Base-by-base conservation (phyloP, 2,113 vertebrate species). In the Hoplias malabaricus region DNA sequence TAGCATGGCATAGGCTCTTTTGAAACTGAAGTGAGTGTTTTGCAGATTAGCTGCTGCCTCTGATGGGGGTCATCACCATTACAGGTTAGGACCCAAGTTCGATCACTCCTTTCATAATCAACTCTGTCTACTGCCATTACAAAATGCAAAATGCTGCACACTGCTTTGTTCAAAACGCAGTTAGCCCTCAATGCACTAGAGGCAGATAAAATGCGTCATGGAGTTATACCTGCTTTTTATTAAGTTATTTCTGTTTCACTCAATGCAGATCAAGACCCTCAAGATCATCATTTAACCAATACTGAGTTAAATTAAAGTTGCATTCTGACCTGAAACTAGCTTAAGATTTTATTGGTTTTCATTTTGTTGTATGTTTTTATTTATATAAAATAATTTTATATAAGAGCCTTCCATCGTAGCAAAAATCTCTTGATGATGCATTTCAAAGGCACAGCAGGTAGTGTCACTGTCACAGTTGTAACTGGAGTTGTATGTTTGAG, bases 11-110 rank as follows among this genome's bases (percentile, higher is more conserved):
- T 42, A 13, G 62, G 33, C 19, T 23, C 53, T 74, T n/a, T 40
- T 53, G 27, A 27, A 72, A 43, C 42, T 40, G 16, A 12, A 57
- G 56, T 29, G 61, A 75, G 38, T 19, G 5, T 68, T 71, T 50
- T 73, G 43, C 73, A 63, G 71, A 70, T 84, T n/a, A 59, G 43
- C 65, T 74, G 43, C 46, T 33, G 69, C 70, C 54, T 33, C 42
- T 56, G 69, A 63, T 53, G 69, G 63, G 36, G 23, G 29, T 25
- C 11, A 57, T 74, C 48, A 62, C 46, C 65, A 72, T 69, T 75
- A 36, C 33, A 66, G 73, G n/a, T n/a, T n/a, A n/a, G n/a, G n/a
- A n/a, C 31, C 14, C 2, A 62, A 36, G 71, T 70, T 78, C 65
- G 72, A 46, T 78, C 50, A 59, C 63, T 61, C 38, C 53, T 42